Base-by-base conservation (phyloP, 2,797 vertebrate species). In the Denticeps clupeoides region DNA sequence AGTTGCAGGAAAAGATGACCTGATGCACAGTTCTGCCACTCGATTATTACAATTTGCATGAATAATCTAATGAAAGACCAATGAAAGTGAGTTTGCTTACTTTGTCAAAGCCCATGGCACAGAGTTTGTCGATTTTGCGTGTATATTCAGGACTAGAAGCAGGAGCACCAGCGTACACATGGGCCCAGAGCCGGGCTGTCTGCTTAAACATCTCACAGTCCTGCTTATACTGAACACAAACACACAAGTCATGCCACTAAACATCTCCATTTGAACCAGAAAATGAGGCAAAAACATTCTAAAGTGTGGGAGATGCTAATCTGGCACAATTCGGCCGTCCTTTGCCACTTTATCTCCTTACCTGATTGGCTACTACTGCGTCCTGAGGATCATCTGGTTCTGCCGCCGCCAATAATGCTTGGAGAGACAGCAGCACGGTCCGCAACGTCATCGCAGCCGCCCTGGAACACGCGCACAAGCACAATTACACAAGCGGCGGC, bases 61-160 rank as follows among this genome's bases (percentile, higher is more conserved):
- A n/a, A n/a, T n/a, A n/a, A n/a, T n/a, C n/a, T n/a, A n/a, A n/a
- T n/a, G n/a, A n/a, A n/a, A n/a, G n/a, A n/a, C n/a, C n/a, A n/a
- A 4, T 12, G 38, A 3, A 10, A 33, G n/a, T 4, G 15, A 7
- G 32, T 4, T 27, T 78, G 84, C 90, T 89, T 80, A 97, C 93
- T 87, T 90, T 96, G 86, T 99, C 95, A 56, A 97, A 99, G 79
- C 95, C 95, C 94, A 97, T 98, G 79, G 92, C 89, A 84, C 94
- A 97, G 71, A 98, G 88, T 78, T 98, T 97, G 82, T 97, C 95
- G 93, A 99, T 97, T 86, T 99, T 99, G 80, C 87, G 85, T 60
- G 87, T 94, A 84, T 95, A 99, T 75, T 98, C 95, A 38, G 89
- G 86, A 87, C 90, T 90, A 80, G 92, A 91, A 78, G 88, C 82